A percentile compares a stretch with the other conserved stretches of the same genome.
These are phyloP conservation scores for Pherbina coryleti DNA, from an alignment of 2,888 invertebrate species.

Conservation along the genomic window DNA sequence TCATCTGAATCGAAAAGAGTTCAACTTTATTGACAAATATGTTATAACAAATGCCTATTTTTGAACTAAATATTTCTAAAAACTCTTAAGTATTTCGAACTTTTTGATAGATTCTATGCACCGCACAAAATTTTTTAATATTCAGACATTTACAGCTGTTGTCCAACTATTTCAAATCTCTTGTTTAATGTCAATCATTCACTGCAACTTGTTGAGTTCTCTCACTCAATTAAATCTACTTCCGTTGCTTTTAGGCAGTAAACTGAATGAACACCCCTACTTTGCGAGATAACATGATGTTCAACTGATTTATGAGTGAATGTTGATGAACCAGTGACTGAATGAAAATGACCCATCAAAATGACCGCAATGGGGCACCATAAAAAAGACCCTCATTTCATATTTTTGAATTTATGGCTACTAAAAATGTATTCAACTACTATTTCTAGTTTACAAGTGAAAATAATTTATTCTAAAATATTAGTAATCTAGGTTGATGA, in stretches of 20 bases:
- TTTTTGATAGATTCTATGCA: too few species aligned
- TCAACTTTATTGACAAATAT: too few species aligned
- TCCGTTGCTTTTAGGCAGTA: not conserved
- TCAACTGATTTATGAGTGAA: constrained; percentile 21
- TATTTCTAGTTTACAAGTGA: not conserved
- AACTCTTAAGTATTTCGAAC: too few species aligned
- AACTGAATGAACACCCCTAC: not conserved
- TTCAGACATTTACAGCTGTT: too few species aligned
- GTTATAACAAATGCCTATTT: too few species aligned
- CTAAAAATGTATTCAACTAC: not conserved
- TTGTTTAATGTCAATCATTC: not conserved
- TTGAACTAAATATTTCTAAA: too few species aligned
- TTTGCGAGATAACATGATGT: not conserved
- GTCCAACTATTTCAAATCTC: not conserved
- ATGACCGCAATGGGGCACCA: not conserved
- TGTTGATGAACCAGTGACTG: constrained; percentile 8
- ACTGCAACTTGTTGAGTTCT: not conserved
- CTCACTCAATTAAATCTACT: constrained; percentile 24
- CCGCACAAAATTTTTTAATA: too few species aligned
- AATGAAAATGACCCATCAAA: constrained; percentile 15
- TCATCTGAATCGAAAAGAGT: too few species aligned
- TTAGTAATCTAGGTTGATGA: not conserved
- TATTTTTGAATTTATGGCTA: not conserved
- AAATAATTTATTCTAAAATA: not conserved
- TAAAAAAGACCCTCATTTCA: constrained; percentile 9